phyloP scores from a whole-genome alignment of 2,888 invertebrate species.

The Leucania comma region DNA sequence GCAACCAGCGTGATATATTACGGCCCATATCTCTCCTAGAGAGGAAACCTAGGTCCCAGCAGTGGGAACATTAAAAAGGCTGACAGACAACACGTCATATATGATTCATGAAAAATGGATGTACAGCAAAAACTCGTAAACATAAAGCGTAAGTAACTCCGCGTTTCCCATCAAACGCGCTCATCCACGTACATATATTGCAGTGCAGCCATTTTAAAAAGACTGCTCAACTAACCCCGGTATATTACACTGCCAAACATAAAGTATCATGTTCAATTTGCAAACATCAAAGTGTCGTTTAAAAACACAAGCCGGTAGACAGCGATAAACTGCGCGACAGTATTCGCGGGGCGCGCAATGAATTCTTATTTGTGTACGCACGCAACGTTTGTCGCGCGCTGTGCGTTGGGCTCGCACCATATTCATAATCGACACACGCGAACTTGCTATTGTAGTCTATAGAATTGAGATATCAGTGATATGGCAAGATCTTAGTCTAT shows the following conservation, averaged over 20 bases:
- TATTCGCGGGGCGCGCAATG: constrained; percentile 66
- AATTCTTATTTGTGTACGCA: constrained; percentile 66
- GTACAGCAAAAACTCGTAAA: constrained; percentile 7
- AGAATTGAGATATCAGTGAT: constrained; percentile 2
- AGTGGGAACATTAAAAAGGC: no score
- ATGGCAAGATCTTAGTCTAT: neutral
- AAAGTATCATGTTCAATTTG: constrained; percentile 67
- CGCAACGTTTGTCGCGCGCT: constrained; percentile 49
- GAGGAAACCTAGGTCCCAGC: no score
- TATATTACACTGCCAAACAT: constrained; percentile 56
- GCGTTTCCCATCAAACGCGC: constrained; percentile 44
- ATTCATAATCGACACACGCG: constrained; percentile 60
- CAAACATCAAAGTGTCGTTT: constrained; percentile 66
- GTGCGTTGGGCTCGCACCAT: constrained; percentile 23
- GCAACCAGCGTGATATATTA: no score
- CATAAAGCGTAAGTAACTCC: constrained; percentile 23
- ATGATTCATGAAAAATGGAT: constrained; percentile 11
- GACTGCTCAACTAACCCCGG: constrained; percentile 46
- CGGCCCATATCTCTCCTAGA: no score
- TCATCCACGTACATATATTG: constrained; percentile 42
- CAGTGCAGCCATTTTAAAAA: constrained; percentile 39
- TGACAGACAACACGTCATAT: constrained; percentile 3
- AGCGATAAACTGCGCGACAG: constrained; percentile 64
- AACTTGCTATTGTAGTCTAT: constrained; percentile 24
- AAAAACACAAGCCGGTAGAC: constrained; percentile 64